These are phyloP conservation scores for Mechanitis messenoides DNA, from an alignment of 2,888 invertebrate genomes.

Conservation along the genomic window DNA sequence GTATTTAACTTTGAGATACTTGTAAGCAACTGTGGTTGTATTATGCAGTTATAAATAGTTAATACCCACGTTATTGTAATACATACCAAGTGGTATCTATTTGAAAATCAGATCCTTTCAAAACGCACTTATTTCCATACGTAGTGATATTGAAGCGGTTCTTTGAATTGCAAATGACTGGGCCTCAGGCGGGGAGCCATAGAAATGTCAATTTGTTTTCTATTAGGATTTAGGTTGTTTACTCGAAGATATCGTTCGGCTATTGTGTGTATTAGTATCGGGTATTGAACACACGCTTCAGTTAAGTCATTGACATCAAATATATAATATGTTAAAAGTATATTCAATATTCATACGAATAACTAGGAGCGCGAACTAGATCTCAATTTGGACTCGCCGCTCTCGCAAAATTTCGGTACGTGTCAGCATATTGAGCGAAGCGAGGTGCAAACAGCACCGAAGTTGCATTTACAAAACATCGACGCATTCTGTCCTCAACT, in stretches of 20 bases:
- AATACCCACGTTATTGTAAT: constrained; percentile 21
- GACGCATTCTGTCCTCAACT: too few relatives aligned
- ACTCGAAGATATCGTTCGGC: constrained; percentile 53
- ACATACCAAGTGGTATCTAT: constrained; percentile 39
- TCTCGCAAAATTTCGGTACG: too few relatives aligned
- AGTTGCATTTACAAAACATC: too few relatives aligned
- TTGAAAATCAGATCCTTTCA: constrained; percentile 67
- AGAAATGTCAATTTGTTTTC: constrained; percentile 76
- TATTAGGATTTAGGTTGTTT: constrained; percentile 61
- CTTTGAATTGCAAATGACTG: constrained; percentile 73
- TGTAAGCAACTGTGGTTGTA: constrained; percentile 3
- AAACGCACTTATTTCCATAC: constrained; percentile 67
- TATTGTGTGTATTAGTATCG: constrained; percentile 43
- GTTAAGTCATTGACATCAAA: background rate
- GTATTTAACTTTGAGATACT: background rate
- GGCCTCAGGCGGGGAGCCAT: constrained; percentile 61
- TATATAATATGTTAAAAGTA: background rate
- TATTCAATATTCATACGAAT: too few relatives aligned
- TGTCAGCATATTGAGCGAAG: too few relatives aligned
- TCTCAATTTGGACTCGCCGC: too few relatives aligned
- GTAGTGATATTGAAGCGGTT: constrained; percentile 66
- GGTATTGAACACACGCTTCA: background rate
- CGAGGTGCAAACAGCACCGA: too few relatives aligned
- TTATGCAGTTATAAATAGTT: constrained; percentile 8
- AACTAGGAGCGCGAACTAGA: too few relatives aligned